Percentiles rank a stretch among this genome's conserved stretches.
These are phyloP conservation scores for Drosophila kanekoi DNA, from an alignment of 2,888 invertebrate genomes.

Conservation along the genomic window DNA sequence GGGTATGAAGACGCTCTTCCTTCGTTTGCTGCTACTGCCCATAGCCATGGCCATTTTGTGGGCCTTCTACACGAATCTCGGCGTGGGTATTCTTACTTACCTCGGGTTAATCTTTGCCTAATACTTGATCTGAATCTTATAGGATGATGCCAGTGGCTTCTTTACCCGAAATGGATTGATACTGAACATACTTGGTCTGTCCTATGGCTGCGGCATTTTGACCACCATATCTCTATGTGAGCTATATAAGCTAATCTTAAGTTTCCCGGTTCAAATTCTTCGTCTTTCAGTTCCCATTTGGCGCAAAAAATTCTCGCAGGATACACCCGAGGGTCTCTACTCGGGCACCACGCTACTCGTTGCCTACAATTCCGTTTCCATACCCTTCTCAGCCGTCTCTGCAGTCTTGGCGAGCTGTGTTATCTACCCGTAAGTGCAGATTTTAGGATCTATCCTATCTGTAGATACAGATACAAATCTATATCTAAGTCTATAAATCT, in stretches of 20 bases:
- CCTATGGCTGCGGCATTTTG: slow-evolving; percentile 84
- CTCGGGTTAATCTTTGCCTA: too few relatives aligned
- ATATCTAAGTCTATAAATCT: background rate
- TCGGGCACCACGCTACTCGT: slow-evolving; percentile 93
- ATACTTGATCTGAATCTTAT: background rate
- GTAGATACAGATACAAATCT: background rate
- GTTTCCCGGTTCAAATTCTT: background rate
- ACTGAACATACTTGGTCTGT: slow-evolving; percentile 83
- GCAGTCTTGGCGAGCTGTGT: slow-evolving; percentile 90
- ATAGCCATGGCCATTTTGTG: slow-evolving; percentile 91
- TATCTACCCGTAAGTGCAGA: slow-evolving; percentile 88
- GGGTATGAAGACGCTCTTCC: slow-evolving; percentile 91
- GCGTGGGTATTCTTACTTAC: slow-evolving; percentile 72
- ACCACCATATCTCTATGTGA: slow-evolving; percentile 83
- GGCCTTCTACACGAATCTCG: slow-evolving; percentile 89
- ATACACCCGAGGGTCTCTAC: slow-evolving; percentile 94
- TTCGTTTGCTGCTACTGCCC: slow-evolving; percentile 91
- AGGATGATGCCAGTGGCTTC: slow-evolving; percentile 84
- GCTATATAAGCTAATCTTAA: background rate
- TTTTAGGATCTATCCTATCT: background rate
- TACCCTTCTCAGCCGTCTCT: slow-evolving; percentile 93
- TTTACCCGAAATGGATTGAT: slow-evolving; percentile 85
- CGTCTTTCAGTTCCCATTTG: slow-evolving; percentile 89
- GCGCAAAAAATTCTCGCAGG: slow-evolving; percentile 96
- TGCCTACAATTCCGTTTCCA: slow-evolving; percentile 92